Percentiles rank a stretch among this genome's conserved stretches.
These are phyloP conservation scores for Stichopus chloronotus DNA, from an alignment of 35 echinoderm and acorn worm species.

Conservation along the genomic window DNA sequence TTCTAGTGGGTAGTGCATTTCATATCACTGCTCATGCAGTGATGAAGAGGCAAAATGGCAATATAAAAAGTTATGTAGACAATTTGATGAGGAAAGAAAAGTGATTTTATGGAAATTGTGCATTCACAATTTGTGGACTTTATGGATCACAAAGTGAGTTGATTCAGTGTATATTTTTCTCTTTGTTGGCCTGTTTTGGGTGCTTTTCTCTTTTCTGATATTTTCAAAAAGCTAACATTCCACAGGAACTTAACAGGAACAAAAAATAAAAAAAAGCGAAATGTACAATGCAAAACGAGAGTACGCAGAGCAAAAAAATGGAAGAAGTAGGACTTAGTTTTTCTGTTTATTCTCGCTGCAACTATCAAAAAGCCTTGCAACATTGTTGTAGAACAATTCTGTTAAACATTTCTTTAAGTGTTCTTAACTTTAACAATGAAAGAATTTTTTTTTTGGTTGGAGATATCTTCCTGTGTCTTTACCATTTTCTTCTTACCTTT, in stretches of 20 bases:
- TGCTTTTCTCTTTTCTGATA: not conserved
- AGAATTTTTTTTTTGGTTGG: not conserved
- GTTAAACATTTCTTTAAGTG: not conserved
- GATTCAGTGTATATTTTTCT: too few species aligned
- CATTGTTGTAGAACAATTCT: not conserved
- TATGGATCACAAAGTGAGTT: too few species aligned
- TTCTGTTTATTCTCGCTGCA: not conserved
- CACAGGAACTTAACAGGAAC: not conserved
- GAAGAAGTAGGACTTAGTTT: not conserved
- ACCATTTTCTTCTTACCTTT: not conserved
- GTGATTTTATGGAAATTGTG: too few species aligned
- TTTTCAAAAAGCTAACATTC: not conserved
- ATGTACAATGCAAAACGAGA: not conserved
- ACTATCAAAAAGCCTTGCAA: not conserved
- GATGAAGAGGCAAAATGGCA: too few species aligned
- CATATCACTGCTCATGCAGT: too few species aligned
- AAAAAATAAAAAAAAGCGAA: not conserved
- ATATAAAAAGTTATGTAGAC: too few species aligned
- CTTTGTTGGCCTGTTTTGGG: not conserved
- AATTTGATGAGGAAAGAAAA: too few species aligned
- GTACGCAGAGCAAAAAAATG: not conserved
- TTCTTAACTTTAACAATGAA: not conserved
- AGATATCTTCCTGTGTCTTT: not conserved
- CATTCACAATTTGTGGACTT: too few species aligned
- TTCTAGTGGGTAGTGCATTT: too few species aligned